phyloP scores from a whole-genome alignment of 2,113 vertebrate genomes.

The Equus quagga region DNA sequence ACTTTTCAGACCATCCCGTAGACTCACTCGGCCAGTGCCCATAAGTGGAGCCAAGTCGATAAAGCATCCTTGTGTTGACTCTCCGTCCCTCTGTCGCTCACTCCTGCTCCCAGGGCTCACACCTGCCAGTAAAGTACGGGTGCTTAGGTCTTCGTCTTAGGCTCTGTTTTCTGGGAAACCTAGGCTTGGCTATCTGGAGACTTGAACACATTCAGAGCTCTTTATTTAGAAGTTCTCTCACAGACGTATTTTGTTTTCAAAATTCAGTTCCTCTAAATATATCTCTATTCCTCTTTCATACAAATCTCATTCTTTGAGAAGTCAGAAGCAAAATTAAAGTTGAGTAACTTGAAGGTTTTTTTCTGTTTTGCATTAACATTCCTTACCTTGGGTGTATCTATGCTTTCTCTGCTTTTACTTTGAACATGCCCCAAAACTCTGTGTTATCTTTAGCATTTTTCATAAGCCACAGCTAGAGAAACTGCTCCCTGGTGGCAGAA shows the following conservation, averaged over 20 bases:
- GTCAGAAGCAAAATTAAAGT: constrained; percentile 8
- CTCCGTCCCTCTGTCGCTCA: not conserved
- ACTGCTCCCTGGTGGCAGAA: constrained; percentile 22
- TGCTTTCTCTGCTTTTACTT: constrained; percentile 40
- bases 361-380: not conserved
- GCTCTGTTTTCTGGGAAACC: not conserved
- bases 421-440: not conserved
- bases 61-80: not conserved
- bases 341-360: not conserved
- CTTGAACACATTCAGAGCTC: not conserved
- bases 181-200: not conserved
- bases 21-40: not conserved
- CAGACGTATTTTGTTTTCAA: constrained; percentile 14
- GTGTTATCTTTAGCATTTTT: constrained; percentile 50
- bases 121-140: not conserved
- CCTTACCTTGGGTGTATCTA: constrained; percentile 4
- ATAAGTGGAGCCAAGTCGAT: not conserved
- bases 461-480: not conserved
- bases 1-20: not conserved
- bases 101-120: not conserved
- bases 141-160: not conserved
- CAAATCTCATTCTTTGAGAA: constrained; percentile 15
- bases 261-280: constrained; percentile 26
- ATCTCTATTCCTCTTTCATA: not conserved
- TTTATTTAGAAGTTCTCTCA: constrained; percentile 12